Percentiles rank a stretch among this genome's conserved stretches.
Evolutionary conservation across 2,888 invertebrate genomes (phyloP).

Genomic region (Cryptocephalus moraei): DNA sequence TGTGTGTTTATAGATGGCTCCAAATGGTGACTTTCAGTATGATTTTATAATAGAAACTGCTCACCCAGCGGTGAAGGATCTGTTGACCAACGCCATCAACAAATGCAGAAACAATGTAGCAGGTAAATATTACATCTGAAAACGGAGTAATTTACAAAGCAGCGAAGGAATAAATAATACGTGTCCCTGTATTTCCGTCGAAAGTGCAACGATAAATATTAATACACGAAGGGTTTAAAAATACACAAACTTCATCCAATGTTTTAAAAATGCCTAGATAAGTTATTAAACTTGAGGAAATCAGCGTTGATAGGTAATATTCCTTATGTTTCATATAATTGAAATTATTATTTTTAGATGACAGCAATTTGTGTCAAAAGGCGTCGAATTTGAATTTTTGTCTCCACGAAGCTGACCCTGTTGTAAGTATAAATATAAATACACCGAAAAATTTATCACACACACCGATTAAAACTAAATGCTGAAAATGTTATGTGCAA

Average conservation of each 20-base stretch:
- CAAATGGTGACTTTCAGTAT: constrained; percentile 24
- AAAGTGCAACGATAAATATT: no score
- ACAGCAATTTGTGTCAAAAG: constrained; percentile 25
- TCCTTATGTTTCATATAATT: no score
- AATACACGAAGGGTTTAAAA: not conserved
- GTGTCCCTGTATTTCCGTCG: no score
- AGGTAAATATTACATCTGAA: constrained; percentile 15
- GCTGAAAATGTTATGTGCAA: no score
- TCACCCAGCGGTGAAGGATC: constrained; percentile 23
- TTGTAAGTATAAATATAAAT: constrained; percentile 16
- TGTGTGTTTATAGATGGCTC: constrained; percentile 21
- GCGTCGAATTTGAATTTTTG: constrained; percentile 28
- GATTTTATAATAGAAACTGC: constrained; percentile 22
- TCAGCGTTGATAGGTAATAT: no score
- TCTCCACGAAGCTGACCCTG: constrained; percentile 23
- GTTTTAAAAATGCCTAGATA: no score
- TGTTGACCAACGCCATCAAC: constrained; percentile 21
- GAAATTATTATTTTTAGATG: constrained; percentile 18
- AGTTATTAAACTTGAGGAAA: no score
- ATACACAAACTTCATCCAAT: no score
- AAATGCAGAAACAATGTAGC: constrained; percentile 24
- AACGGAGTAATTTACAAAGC: no score
- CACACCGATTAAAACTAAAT: no score
- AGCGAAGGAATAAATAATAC: no score
- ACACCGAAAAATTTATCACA: no score